These are phyloP conservation scores for Psilopogon haemacephalus DNA, from an alignment of 2,113 vertebrate genomes.

Conservation along the genomic window DNA sequence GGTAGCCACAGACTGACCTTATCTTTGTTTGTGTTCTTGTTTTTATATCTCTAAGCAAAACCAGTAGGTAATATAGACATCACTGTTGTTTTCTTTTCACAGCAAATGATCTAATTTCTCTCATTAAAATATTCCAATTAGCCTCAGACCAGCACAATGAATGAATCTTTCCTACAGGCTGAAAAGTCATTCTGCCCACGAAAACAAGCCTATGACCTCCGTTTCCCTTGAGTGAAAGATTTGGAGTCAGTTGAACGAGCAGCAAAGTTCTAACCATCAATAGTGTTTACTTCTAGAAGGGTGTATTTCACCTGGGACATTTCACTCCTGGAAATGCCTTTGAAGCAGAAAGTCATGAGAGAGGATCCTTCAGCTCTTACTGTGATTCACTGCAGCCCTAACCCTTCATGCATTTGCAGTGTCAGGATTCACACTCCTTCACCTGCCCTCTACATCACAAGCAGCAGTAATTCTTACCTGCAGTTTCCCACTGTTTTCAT, in stretches of 20 bases:
- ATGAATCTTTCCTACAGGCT: neutral
- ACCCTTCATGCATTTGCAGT: neutral
- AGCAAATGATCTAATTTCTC: too few relatives aligned
- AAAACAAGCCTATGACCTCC: neutral
- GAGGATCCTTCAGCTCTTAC: neutral
- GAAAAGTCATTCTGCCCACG: neutral
- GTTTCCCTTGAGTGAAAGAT: neutral
- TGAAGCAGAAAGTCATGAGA: neutral
- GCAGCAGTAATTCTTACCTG: neutral
- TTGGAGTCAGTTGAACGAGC: neutral
- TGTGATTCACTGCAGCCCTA: neutral
- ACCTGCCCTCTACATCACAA: neutral
- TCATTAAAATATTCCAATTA: too few relatives aligned
- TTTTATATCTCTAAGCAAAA: too few relatives aligned
- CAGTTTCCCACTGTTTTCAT: neutral
- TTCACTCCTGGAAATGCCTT: neutral
- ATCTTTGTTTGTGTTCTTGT: too few relatives aligned
- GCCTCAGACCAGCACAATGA: too few relatives aligned
- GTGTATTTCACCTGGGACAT: neutral
- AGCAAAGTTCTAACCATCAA: neutral
- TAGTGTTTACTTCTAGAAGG: neutral
- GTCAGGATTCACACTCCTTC: neutral
- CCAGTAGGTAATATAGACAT: too few relatives aligned
- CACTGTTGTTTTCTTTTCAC: too few relatives aligned
- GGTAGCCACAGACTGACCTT: too few relatives aligned